phyloP scores from a whole-genome alignment of 2,888 invertebrate species.

The Polydrusus tereticollis region DNA sequence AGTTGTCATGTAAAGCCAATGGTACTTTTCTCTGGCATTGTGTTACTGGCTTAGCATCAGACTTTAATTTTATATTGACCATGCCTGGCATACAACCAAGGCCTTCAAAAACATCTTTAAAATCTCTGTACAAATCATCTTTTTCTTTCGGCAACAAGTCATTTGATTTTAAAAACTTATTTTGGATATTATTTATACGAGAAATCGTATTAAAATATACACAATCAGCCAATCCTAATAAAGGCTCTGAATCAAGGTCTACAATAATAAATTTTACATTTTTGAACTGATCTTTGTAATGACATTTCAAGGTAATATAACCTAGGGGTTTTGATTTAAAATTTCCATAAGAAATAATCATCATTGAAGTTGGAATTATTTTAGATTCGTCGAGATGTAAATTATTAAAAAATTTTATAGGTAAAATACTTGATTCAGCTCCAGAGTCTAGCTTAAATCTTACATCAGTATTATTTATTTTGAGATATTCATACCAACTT shows the following conservation, averaged over 20 bases:
- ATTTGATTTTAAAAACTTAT: too few relatives aligned
- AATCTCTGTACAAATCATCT: too few relatives aligned
- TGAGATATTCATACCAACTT: neutral
- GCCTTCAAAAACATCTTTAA: slow-evolving; percentile 41
- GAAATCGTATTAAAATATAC: neutral
- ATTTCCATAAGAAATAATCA: slow-evolving; percentile 34
- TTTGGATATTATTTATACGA: neutral
- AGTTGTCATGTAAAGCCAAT: slow-evolving; percentile 42
- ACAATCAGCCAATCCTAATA: neutral
- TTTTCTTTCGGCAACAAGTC: too few relatives aligned
- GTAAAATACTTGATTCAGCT: slow-evolving; percentile 29
- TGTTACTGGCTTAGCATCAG: slow-evolving; percentile 47
- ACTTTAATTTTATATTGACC: slow-evolving; percentile 45
- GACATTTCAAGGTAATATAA: neutral
- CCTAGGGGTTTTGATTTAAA: slow-evolving; percentile 25
- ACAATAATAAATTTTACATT: neutral
- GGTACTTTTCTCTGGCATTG: slow-evolving; percentile 49
- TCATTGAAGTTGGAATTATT: neutral
- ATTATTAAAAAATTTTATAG: slow-evolving; percentile 10
- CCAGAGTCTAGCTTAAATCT: slow-evolving; percentile 31
- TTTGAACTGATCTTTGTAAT: neutral
- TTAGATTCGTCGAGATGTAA: neutral
- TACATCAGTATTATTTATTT: slow-evolving; percentile 7
- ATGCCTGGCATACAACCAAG: slow-evolving; percentile 43
- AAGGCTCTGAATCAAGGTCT: neutral